Base-by-base conservation (phyloP, 1,140 invertebrate species). In the Meloidogyne hapla region DNA sequence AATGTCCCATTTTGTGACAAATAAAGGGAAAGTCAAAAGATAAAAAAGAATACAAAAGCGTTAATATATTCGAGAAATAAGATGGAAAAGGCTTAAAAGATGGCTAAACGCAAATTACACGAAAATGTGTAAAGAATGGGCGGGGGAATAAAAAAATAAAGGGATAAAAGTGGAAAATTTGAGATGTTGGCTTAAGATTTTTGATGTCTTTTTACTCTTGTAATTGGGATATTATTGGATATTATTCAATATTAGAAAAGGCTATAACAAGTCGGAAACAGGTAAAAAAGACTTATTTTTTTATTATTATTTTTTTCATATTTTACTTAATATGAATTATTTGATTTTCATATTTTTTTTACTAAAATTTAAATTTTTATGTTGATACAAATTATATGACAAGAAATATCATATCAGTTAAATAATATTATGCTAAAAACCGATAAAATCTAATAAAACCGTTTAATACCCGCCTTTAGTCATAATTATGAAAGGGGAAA, bases 31-130 rank as follows among this genome's bases (percentile, higher is more conserved):
- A 56, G 48, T 56, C 48, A 56, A 56, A 56, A 21, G n/a, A 56
- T 4, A 56, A 56, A 56, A 56, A 56, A 56, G n/a, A 48, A 18
- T 56, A 56, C 48, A 56, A 56, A 56, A 56, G 48, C n/a, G n/a
- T 56, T 56, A 56, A 56, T 56, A 21, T n/a, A 56, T 56, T 56
- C 48, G 48, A 56, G 48, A 56, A 45, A 45, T 56, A 56, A 56
- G 48, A 56, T 56, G 33, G 2, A 56, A 56, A 56, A 56, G 48
- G 48, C 48, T 56, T 56, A 21, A 56, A 56, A 56, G 6, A 56
- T 56, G 48, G n/a, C 4, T 56, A 56, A 56, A 56, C 48, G 18
- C 3, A 56, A 56, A 56, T n/a, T n/a, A n/a, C n/a, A 6, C 5
- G n/a, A 42, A 42, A 56, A n/a, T n/a, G 48, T 56, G 48, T 56